Base-by-base conservation (phyloP, 2,888 invertebrate species). In the Agonopterix subpropinquella region DNA sequence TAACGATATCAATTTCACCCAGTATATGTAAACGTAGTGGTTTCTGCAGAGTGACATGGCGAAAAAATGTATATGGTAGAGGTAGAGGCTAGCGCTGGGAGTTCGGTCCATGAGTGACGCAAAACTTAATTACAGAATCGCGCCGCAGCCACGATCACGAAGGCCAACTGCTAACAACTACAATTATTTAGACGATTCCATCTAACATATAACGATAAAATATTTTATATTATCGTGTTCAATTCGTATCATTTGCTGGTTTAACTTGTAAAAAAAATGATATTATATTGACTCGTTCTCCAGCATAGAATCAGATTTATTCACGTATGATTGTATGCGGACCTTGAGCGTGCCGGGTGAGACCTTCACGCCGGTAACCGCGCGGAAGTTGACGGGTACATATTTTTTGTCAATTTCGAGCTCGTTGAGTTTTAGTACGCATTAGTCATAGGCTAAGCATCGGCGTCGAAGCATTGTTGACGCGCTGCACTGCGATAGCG, bases 281-380 rank as follows among this genome's bases (percentile, higher is more conserved):
- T 67, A 75, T 76, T 75, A 75, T 70, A 73, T 56, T 68, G 68
- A 78, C 77, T 76, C 67, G 81, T 80, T 83, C 80, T 79, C 71
- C 64, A 68, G 72, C 70, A 73, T 79, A 79, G 85, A 83, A 76
- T 84, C 67, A 70, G 80, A 81, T 84, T 83, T 82, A 84, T 82
- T 79, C 78, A 80, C 73, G 79, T 85, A 85, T 80, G 84, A 84
- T 81, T 84, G 82, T 87, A 80, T 80, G 77, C 79, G 76, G 82
- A 88, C 87, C 87, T 87, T 88, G 87, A 86, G 82, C 78, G 70
- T 75, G 74, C 70, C 73, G 72, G 77, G 78, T 73, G 79, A 86
- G 87, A 85, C 87, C 87, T 87, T 87, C 86, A 79, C 82, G 83
- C 75, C 42, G 42, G 87, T 88, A 86, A 87, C 87, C 78, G 87